phyloP scores from a whole-genome alignment of 2,888 invertebrate genomes.

The Drosophila limbata region DNA sequence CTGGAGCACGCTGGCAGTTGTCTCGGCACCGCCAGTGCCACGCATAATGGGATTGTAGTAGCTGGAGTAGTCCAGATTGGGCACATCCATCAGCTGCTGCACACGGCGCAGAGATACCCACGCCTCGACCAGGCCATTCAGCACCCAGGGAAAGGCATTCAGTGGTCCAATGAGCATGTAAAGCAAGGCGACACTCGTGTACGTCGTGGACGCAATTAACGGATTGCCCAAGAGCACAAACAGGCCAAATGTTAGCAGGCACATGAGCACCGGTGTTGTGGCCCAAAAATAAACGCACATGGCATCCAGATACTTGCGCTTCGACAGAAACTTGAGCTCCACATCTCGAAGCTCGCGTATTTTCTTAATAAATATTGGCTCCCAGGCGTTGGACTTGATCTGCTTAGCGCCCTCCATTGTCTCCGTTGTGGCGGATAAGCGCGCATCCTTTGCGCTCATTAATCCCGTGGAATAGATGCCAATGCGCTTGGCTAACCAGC shows the following conservation, averaged over 20 bases:
- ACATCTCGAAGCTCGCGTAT: constrained; percentile 88
- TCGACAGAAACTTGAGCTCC: constrained; percentile 92
- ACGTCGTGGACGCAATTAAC: constrained; percentile 94
- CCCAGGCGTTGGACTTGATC: constrained; percentile 97
- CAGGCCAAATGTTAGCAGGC: constrained; percentile 92
- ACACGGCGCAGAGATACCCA: constrained; percentile 97
- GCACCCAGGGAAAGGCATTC: constrained; percentile 99
- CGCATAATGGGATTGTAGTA: constrained; percentile 84
- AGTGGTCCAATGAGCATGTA: constrained; percentile 98
- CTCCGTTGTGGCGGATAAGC: constrained; percentile 95
- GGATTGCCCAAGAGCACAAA: constrained; percentile 92
- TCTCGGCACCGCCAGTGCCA: constrained; percentile 39
- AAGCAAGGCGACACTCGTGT: constrained; percentile 96
- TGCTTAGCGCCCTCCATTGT: constrained; percentile 94
- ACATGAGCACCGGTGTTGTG: constrained; percentile 96
- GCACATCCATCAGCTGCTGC: constrained; percentile 90
- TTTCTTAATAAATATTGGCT: constrained; percentile 91
- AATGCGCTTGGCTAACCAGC: constrained; percentile 94
- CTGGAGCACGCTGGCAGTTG: constrained; percentile 84
- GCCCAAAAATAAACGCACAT: constrained; percentile 99
- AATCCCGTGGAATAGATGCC: constrained; percentile 93
- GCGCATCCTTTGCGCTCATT: constrained; percentile 95
- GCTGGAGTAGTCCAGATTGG: constrained; percentile 83
- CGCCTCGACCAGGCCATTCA: constrained; percentile 98
- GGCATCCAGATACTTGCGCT: constrained; percentile 98